These are phyloP conservation scores for Actenoides lindsayi DNA, from an alignment of 2,113 vertebrate species.

Conservation along the genomic window DNA sequence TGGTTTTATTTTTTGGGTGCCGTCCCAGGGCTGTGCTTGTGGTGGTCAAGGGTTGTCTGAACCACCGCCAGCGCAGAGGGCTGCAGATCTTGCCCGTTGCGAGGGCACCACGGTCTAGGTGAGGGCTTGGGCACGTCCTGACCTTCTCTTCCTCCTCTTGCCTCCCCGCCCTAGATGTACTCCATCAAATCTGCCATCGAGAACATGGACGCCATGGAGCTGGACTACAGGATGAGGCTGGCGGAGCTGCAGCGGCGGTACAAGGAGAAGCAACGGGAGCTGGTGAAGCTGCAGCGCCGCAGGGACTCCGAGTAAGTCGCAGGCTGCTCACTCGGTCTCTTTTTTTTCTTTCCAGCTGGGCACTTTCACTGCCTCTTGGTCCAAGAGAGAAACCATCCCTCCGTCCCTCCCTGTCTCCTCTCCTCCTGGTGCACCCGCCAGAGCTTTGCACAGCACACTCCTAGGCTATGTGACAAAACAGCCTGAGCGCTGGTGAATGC, in stretches of 20 bases:
- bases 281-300: slow-evolving; percentile 91
- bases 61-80: background rate
- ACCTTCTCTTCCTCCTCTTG: background rate
- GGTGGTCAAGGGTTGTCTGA: background rate
- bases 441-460: slow-evolving; percentile 52
- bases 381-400: background rate
- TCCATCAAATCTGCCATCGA: slow-evolving; percentile 90
- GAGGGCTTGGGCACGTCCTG: background rate
- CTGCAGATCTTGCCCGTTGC: background rate
- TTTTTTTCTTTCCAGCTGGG: slow-evolving; percentile 34
- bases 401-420: background rate
- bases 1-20: background rate
- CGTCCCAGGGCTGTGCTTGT: background rate
- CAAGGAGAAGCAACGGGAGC: slow-evolving; percentile 94
- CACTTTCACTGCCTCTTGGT: background rate
- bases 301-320: slow-evolving; percentile 89
- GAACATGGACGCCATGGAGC: slow-evolving; percentile 87
- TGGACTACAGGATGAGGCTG: slow-evolving; percentile 91
- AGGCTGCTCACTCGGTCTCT: background rate
- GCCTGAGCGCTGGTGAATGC: slow-evolving; percentile 12
- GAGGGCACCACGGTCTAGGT: background rate
- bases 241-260: slow-evolving; percentile 93
- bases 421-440: background rate
- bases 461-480: slow-evolving; percentile 37
- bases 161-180: slow-evolving; percentile 79